phyloP scores from a whole-genome alignment of 2,888 invertebrate genomes.

The Perithous albicinctus region DNA sequence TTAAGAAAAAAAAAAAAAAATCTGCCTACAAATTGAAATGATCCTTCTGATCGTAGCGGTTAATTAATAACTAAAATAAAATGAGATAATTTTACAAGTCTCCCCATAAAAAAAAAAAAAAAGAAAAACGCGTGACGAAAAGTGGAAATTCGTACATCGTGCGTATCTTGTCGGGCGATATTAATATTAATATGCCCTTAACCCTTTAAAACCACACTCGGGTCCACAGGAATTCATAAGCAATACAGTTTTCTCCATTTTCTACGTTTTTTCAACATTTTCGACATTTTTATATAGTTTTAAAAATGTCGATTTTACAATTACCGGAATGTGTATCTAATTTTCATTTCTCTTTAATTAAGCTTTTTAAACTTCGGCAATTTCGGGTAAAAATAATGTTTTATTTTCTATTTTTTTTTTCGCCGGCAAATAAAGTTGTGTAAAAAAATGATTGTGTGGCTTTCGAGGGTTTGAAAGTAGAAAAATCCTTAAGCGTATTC shows the following conservation, averaged over 20 bases:
- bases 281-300: no score
- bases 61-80: slow-evolving; percentile 69
- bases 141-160: slow-evolving; percentile 75
- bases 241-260: no score
- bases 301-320: background rate
- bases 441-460: background rate
- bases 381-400: no score
- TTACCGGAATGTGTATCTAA: no score
- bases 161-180: slow-evolving; percentile 83
- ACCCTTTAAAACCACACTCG: background rate
- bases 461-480: background rate
- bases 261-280: no score
- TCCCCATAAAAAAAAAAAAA: slow-evolving; percentile 83
- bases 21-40: slow-evolving; percentile 78
- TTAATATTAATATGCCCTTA: slow-evolving; percentile 60
- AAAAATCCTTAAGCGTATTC: background rate
- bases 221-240: background rate
- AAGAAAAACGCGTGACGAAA: slow-evolving; percentile 81
- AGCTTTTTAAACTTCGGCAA: no score
- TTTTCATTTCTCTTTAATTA: no score
- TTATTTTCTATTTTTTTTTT: no score
- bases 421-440: no score
- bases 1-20: background rate
- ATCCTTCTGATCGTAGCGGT: slow-evolving; percentile 70
- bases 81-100: slow-evolving; percentile 80